Conservation (phyloP, 1,140 invertebrate species). For the Atta texana region DNA sequence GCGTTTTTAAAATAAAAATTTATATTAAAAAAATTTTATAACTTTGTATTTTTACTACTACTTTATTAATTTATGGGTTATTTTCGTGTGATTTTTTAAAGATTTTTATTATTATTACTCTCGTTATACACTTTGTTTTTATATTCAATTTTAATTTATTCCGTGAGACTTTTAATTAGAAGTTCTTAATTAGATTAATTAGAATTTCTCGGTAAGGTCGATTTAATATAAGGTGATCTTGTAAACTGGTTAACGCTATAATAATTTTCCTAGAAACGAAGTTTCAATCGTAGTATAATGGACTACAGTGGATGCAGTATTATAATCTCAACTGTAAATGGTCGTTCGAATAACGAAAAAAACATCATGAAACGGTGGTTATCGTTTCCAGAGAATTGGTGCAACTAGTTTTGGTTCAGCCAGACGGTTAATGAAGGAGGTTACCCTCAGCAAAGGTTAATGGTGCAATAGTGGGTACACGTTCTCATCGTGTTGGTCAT, state of each 20-base stretch:
- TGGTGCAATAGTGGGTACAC: constrained; percentile 40
- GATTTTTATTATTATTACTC: neutral
- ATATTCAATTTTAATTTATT: neutral
- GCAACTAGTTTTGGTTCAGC: constrained; percentile 45
- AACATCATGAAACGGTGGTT: constrained; percentile 26
- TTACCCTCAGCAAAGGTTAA: constrained; percentile 68
- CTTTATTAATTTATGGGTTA: neutral
- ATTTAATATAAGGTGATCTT: constrained; percentile 26
- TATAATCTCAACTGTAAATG: constrained; percentile 30
- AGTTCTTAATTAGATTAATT: constrained; percentile 1
- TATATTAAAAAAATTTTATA: neutral
- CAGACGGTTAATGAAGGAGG: constrained; percentile 66
- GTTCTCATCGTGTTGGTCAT: constrained; percentile 53
- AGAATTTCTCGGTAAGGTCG: neutral
- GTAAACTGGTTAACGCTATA: constrained; percentile 45
- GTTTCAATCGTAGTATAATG: constrained; percentile 32
- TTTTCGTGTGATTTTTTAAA: neutral
- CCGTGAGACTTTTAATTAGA: constrained; percentile 54
- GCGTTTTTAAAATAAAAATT: neutral
- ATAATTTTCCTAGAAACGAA: constrained; percentile 58
- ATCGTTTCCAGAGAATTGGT: constrained; percentile 56
- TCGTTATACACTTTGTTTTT: neutral
- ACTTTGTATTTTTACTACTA: neutral
- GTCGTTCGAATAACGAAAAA: constrained; percentile 41
- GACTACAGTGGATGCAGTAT: constrained; percentile 22